Evolutionary conservation across 2,797 vertebrate species (phyloP).

Genomic region (Urocyon cinereoargenteus): DNA sequence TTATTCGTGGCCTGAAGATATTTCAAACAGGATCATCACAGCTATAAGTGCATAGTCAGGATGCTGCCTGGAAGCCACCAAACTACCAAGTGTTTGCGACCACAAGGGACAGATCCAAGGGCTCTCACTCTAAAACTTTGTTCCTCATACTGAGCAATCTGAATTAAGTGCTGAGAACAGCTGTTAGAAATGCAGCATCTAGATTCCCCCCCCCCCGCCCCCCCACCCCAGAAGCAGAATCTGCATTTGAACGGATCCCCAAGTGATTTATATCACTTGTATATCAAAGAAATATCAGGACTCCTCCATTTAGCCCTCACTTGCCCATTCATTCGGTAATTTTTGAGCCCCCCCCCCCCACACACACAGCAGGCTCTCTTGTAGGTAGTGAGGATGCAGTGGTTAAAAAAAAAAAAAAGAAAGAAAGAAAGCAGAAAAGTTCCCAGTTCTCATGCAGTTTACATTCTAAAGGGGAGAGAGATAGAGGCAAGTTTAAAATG

Average conservation of each 20-base stretch:
- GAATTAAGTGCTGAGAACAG: neutral
- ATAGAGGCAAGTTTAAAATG: neutral
- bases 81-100: slow-evolving; percentile 33
- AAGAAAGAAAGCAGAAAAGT: neutral
- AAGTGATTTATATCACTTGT: neutral
- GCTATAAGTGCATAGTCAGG: slow-evolving; percentile 13
- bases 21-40: slow-evolving; percentile 55
- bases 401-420: neutral
- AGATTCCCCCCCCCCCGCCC: too few relatives aligned
- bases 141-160: neutral
- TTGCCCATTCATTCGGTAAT: neutral
- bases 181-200: neutral
- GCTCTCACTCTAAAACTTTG: neutral
- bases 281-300: neutral
- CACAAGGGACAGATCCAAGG: neutral
- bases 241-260: neutral
- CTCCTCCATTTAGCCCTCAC: neutral
- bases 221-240: neutral
- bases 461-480: neutral
- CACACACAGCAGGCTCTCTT: neutral
- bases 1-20: slow-evolving; percentile 55
- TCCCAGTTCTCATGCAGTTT: neutral
- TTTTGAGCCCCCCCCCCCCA: neutral
- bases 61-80: slow-evolving; percentile 27
- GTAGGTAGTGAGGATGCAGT: neutral